Evolutionary conservation across 2,113 vertebrate genomes (phyloP).

Genomic region (Phrynocephalus versicolor): DNA sequence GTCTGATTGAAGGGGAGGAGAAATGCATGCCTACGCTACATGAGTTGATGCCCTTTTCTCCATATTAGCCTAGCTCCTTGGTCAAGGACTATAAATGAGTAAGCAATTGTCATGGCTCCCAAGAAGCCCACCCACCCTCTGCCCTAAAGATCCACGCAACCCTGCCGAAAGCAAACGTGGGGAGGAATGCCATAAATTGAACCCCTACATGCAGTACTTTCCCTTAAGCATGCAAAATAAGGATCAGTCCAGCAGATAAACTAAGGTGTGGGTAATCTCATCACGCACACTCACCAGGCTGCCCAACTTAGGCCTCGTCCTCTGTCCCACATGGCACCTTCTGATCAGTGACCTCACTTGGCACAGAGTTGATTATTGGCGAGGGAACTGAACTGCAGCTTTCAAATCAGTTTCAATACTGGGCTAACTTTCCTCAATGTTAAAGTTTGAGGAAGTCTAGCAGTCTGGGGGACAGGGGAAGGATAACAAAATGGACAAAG

Average conservation of each 20-base stretch:
- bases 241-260: slow-evolving; percentile 41
- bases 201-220: slow-evolving; percentile 49
- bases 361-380: slow-evolving; percentile 76
- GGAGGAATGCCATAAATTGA: slow-evolving; percentile 8
- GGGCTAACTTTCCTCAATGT: slow-evolving; percentile 46
- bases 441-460: slow-evolving; percentile 52
- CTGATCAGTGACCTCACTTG: slow-evolving; percentile 52
- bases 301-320: slow-evolving; percentile 34
- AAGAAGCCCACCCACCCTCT: slow-evolving; percentile 33
- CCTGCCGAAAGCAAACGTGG: neutral
- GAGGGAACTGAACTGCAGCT: slow-evolving; percentile 60
- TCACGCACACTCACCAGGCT: slow-evolving; percentile 25
- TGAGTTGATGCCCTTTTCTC: slow-evolving; percentile 58
- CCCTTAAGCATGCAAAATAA: slow-evolving; percentile 48
- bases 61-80: slow-evolving; percentile 43
- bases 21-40: slow-evolving; percentile 71
- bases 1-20: slow-evolving; percentile 26
- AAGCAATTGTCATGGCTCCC: slow-evolving; percentile 57
- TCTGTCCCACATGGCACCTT: slow-evolving; percentile 34
- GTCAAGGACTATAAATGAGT: slow-evolving; percentile 56
- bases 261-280: slow-evolving; percentile 31
- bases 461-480: slow-evolving; percentile 17
- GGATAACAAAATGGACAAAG: neutral
- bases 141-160: slow-evolving; percentile 36
- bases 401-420: slow-evolving; percentile 47